Conservation (phyloP, 2,113 vertebrate genomes). For the Probosciger aterrimus region DNA sequence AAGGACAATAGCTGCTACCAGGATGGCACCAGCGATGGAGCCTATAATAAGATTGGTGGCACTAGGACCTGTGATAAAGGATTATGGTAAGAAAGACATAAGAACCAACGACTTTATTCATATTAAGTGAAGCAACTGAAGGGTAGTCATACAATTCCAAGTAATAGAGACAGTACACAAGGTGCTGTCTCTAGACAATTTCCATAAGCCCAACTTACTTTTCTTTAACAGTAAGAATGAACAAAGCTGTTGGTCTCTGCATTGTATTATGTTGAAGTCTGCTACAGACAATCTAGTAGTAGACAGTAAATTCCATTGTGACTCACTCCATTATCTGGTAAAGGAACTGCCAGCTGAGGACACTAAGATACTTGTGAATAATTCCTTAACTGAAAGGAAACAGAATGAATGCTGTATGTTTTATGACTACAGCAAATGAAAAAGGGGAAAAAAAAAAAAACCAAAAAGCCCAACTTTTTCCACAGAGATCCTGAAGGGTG, state of each 20-base stretch:
- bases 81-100: conserved; percentile 89
- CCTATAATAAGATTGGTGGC: conserved; percentile 99
- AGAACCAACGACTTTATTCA: conserved; percentile 80
- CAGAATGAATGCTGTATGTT: not conserved
- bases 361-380: not conserved
- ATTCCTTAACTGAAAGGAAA: not conserved
- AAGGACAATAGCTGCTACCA: conserved; percentile 99
- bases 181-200: conserved; percentile 19
- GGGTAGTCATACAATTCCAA: conserved; percentile 51
- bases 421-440: not conserved
- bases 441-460: not conserved
- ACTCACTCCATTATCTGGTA: not conserved
- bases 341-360: not conserved
- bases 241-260: conserved; percentile 20
- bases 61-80: conserved; percentile 98
- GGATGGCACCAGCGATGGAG: conserved; percentile 99
- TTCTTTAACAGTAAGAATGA: not conserved
- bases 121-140: conserved; percentile 67
- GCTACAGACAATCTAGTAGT: not conserved
- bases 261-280: not conserved
- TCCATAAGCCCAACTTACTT: not conserved
- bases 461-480: not conserved
- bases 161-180: conserved; percentile 12
- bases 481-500: not conserved
- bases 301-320: not conserved